Evolutionary conservation across 2,888 invertebrate genomes (phyloP), one percentile per base, ranked within the genome.

Genomic region (Fragum whitleyi): DNA sequence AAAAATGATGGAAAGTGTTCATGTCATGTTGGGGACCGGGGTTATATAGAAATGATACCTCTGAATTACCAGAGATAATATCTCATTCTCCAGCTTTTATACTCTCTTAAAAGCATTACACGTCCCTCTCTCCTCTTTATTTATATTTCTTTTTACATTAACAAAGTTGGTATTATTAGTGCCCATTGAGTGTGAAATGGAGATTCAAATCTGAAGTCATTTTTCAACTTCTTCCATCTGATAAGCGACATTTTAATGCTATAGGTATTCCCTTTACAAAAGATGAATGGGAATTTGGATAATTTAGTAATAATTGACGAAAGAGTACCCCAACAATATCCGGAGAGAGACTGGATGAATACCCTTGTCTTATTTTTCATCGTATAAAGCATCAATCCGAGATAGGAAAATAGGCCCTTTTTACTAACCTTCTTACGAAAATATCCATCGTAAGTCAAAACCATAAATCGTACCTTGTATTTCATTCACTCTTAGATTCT

Each of bases 61-160:
- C 16, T 61, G 55, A 77, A 82, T 83, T 79, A 77, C 39, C 28
- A 26, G 7, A 21, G 84, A 85, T 85, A 85, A 65, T 81, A 85
- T 85, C 84, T 79, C 59, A 47, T 85, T 85, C 77, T 77, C 59
- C 74, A 62, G 71, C 84, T 85, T 81, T 85, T 81, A 81, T 81
- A 77, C 79, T 79, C 81, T 57, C 74, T 85, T 79, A 81, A 85
- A 85, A 85, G 84, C 81, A 79, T 85, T 81, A 85, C 77, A 79
- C 77, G 71, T 65, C 26, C 67, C 32, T 26, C 47, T 61, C 51
- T 77, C 73, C 74, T 83, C 73, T 67, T 76, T 79, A 79, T 79
- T 62, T 57, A 47, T 61, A 74, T 53, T 70, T 74, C 77, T 79
- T 83, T 76, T 79, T 72, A 79, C 79, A 74, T 81, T 74, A 79